Percentiles rank a stretch among this genome's conserved stretches.
These are phyloP conservation scores for Ceyx margarethae DNA, from an alignment of 2,113 vertebrate species.

Conservation along the genomic window DNA sequence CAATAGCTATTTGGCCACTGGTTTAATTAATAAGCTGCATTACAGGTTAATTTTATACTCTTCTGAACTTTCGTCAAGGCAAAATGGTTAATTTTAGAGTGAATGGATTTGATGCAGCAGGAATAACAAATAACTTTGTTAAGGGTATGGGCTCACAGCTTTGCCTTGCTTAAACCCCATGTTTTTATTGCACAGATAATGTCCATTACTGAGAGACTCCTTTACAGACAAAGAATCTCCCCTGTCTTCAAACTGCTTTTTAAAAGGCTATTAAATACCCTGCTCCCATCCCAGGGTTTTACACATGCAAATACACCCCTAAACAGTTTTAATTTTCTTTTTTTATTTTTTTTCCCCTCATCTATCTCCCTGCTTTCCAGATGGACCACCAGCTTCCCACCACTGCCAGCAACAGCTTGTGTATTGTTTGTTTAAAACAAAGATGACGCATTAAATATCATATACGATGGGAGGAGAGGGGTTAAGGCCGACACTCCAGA, in stretches of 20 bases:
- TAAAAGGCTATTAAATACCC: slow-evolving; percentile 49
- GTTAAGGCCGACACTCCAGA: slow-evolving; percentile 54
- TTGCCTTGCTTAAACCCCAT: background rate
- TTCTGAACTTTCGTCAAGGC: slow-evolving; percentile 34
- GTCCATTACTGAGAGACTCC: background rate
- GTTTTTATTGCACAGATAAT: background rate
- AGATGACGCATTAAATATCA: slow-evolving; percentile 93
- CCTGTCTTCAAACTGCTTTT: slow-evolving; percentile 52
- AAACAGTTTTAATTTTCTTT: slow-evolving; percentile 75
- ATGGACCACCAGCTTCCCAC: slow-evolving; percentile 82
- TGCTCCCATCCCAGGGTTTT: slow-evolving; percentile 60
- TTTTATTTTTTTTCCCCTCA: slow-evolving; percentile 66
- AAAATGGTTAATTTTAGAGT: slow-evolving; percentile 29
- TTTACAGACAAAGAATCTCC: slow-evolving; percentile 18
- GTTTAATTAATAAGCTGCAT: slow-evolving; percentile 57
- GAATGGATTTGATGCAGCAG: background rate
- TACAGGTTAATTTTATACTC: slow-evolving; percentile 27
- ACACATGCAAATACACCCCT: slow-evolving; percentile 71
- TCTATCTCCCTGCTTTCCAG: slow-evolving; percentile 85
- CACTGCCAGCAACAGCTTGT: slow-evolving; percentile 89
- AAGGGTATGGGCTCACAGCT: background rate
- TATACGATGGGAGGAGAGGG: slow-evolving; percentile 72
- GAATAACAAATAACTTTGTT: slow-evolving; percentile 11
- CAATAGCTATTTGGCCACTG: slow-evolving; percentile 22
- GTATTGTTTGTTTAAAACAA: slow-evolving; percentile 90